Conservation (phyloP, 2,888 invertebrate species). For the Mylabris sibirica region DNA sequence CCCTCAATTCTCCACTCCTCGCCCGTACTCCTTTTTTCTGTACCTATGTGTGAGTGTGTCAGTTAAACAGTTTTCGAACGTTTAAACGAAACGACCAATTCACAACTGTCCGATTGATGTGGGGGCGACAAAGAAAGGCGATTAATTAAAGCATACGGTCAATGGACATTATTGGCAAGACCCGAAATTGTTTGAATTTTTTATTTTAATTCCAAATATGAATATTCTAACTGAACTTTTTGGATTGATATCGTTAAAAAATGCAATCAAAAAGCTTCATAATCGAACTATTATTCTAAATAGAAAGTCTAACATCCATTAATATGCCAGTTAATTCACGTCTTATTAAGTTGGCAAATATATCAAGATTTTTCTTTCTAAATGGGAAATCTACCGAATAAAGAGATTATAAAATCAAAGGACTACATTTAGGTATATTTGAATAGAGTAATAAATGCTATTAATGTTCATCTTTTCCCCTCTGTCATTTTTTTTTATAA, state of each 20-base stretch:
- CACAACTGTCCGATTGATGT: neutral
- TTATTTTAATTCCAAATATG: too few species aligned
- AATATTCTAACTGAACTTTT: too few species aligned
- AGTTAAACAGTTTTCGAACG: neutral
- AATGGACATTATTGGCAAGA: neutral
- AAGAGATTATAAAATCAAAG: constrained; percentile 7
- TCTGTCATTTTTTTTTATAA: neutral
- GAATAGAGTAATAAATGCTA: constrained; percentile 9
- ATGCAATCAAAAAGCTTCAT: neutral
- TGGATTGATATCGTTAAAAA: too few species aligned
- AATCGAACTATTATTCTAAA: neutral
- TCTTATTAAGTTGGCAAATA: neutral
- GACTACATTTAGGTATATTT: constrained; percentile 7
- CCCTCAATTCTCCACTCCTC: neutral
- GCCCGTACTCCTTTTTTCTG: neutral
- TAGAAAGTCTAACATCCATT: neutral
- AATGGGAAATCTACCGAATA: neutral
- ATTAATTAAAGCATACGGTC: neutral
- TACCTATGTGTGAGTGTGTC: too few species aligned
- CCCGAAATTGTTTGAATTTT: neutral
- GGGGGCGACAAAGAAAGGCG: neutral
- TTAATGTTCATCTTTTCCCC: constrained; percentile 7
- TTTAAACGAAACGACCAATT: neutral
- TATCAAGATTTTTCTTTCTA: neutral
- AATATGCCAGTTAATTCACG: neutral